phyloP scores from a whole-genome alignment of 2,113 vertebrate genomes.

The Saccopteryx leptura region DNA sequence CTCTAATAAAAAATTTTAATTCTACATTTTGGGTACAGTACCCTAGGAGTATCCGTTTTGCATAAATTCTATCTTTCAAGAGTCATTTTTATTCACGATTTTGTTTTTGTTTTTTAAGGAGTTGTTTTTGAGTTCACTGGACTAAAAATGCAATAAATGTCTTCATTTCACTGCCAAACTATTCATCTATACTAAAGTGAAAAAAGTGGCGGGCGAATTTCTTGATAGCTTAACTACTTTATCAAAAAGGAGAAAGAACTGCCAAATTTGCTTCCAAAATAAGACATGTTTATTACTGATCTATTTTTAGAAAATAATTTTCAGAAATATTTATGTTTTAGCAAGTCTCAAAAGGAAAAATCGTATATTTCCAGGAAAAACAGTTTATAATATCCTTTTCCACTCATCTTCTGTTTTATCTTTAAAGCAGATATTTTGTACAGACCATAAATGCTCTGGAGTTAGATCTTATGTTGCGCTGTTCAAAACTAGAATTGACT shows the following conservation, averaged over 20 bases:
- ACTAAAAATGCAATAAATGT: slow-evolving; percentile 73
- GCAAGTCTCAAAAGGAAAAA: not conserved
- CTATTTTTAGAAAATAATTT: slow-evolving; percentile 47
- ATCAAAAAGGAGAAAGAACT: slow-evolving; percentile 67
- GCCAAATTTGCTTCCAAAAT: slow-evolving; percentile 68
- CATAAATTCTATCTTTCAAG: slow-evolving; percentile 49
- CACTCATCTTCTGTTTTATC: not conserved
- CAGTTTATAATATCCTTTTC: not conserved
- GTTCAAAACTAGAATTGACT: not conserved
- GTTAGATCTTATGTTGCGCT: not conserved
- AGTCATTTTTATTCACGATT: slow-evolving; percentile 24
- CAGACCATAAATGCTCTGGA: not conserved
- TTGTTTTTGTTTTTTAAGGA: slow-evolving; percentile 62
- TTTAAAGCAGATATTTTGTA: not conserved
- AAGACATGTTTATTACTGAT: not conserved
- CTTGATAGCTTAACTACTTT: slow-evolving; percentile 72
- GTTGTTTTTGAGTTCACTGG: slow-evolving; percentile 69
- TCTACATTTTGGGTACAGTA: not conserved
- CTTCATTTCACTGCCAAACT: slow-evolving; percentile 74
- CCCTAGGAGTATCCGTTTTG: slow-evolving; percentile 7
- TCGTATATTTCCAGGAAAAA: not conserved
- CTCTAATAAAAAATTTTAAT: not conserved
- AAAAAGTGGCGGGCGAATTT: slow-evolving; percentile 61
- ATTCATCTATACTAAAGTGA: slow-evolving; percentile 54
- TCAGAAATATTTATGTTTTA: slow-evolving; percentile 48